Percentiles rank a stretch among this genome's conserved stretches.
Conservation (phyloP, 2,888 invertebrate genomes). For the Cactoblastis cactorum region DNA sequence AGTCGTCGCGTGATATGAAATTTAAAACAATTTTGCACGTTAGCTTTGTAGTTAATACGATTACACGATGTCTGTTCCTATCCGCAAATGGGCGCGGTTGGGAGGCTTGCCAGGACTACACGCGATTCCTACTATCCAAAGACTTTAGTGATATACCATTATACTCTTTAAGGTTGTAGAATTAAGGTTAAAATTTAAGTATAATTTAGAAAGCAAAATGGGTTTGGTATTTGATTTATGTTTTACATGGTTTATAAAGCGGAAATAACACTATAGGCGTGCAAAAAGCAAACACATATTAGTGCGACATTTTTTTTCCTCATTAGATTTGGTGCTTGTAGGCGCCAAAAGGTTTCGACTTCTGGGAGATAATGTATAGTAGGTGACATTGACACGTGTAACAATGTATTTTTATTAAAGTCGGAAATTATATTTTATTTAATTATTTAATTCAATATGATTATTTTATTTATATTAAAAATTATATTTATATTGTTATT, state of each 20-base stretch:
- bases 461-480: too few relatives aligned
- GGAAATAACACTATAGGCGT: neutral
- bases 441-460: too few relatives aligned
- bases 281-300: neutral
- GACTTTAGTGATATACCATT: constrained; percentile 2
- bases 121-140: constrained; percentile 33
- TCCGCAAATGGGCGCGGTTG: constrained; percentile 42
- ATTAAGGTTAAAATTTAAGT: constrained; percentile 14
- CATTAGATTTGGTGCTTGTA: too few relatives aligned
- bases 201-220: constrained; percentile 23
- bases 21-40: constrained; percentile 38
- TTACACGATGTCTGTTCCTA: constrained; percentile 29
- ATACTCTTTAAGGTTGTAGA: neutral
- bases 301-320: neutral
- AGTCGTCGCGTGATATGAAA: constrained; percentile 23
- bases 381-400: too few relatives aligned
- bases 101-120: constrained; percentile 47
- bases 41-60: constrained; percentile 28
- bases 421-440: too few relatives aligned
- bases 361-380: too few relatives aligned
- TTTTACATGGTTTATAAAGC: constrained; percentile 21
- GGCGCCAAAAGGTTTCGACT: too few relatives aligned
- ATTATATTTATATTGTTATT: too few relatives aligned
- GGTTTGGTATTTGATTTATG: constrained; percentile 34
- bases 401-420: too few relatives aligned